These are phyloP conservation scores for Zaprionus capensis DNA, from an alignment of 1,140 invertebrate genomes.

Conservation along the genomic window DNA sequence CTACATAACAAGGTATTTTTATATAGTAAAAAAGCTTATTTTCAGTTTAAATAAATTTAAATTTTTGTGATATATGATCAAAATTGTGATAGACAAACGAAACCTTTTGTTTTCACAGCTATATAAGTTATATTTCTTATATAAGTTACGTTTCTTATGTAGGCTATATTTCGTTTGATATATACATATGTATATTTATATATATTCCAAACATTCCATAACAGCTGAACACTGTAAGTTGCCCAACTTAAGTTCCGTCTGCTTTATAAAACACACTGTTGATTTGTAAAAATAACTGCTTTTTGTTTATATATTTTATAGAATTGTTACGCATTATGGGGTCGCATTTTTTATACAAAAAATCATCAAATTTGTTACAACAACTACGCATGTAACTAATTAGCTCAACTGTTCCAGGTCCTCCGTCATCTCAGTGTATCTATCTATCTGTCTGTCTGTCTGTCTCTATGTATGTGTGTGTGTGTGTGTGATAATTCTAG, in stretches of 20 bases:
- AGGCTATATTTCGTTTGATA: too few species aligned
- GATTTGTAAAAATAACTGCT: slow-evolving; percentile 45
- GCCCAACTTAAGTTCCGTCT: too few species aligned
- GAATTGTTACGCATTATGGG: slow-evolving; percentile 9
- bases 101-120: neutral
- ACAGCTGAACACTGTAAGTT: too few species aligned
- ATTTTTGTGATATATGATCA: neutral
- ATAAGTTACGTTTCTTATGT: too few species aligned
- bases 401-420: slow-evolving; percentile 14
- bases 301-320: slow-evolving; percentile 34
- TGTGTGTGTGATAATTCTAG: neutral
- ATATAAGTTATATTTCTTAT: too few species aligned
- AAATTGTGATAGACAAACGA: neutral
- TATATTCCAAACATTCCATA: too few species aligned
- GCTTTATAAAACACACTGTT: neutral
- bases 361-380: slow-evolving; percentile 33
- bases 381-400: slow-evolving; percentile 32
- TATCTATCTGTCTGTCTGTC: neutral
- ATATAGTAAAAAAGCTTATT: neutral
- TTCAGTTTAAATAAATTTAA: neutral
- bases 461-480: neutral
- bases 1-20: too few species aligned
- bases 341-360: slow-evolving; percentile 23
- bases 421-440: neutral
- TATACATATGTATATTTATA: too few species aligned